Base-by-base conservation (phyloP, 2,888 invertebrate genomes). In the Spodoptera exigua region DNA sequence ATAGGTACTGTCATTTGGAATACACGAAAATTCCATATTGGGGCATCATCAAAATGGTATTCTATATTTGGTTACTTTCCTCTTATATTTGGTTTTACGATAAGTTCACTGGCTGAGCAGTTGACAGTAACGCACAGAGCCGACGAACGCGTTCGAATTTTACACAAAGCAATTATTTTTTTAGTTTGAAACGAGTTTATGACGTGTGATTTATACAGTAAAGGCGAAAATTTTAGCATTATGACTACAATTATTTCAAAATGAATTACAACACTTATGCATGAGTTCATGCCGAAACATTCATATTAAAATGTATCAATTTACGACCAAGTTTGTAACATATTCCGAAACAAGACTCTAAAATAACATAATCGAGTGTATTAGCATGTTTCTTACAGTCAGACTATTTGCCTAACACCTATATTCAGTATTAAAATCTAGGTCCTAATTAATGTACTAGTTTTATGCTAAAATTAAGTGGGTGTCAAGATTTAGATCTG, bases 391-490 rank as follows among this genome's bases (percentile, higher is more conserved):
- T 45, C 39, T 45, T 9, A 18, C 17, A 35, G 39, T 47, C n/a
- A 5, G 4, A 63, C 18, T 45, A 41, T 52, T 55, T 39, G 37
- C 21, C 40, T 10, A 32, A 10, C 21, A n/a, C 11, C 14, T 43
- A 36, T 18, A 21, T 45, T 49, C 27, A 43, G 32, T 21, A 40
- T 51, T 63, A 17, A 18, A 21, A 69, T 67, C 58, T 63, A 63
- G 18, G 32, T 63, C 59, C 49, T 68, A 70, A 70, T 70, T 49
- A 72, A 70, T 72, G 63, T 59, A 17, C 70, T 63, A 56, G 70
- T 63, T 70, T 63, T 73, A 70, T 73, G 70, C 59, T 68, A 53
- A 68, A 55, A 51, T 68, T 49, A 67, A 68, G 73, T 72, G 63
- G 70, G 70, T 72, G 70, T 72, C 59, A 55, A 35, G 21, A 45